Percentiles rank a stretch among this genome's conserved stretches.
Evolutionary conservation across 2,113 vertebrate species (phyloP).

Genomic region (Mesembrinibis cayennensis): DNA sequence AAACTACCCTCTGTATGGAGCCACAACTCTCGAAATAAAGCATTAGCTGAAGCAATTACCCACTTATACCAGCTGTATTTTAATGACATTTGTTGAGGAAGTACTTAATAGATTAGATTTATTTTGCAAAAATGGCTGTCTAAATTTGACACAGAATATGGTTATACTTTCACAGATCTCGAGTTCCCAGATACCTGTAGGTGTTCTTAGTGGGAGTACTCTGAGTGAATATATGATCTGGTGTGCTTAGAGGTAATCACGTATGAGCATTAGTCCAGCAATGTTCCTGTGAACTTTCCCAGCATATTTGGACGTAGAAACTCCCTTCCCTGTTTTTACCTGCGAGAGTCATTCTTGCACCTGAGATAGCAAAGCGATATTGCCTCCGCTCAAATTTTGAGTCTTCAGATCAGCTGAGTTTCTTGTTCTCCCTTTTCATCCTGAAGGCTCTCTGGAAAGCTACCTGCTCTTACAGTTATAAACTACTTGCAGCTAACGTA

Average conservation of each 20-base stretch:
- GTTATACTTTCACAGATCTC: not conserved
- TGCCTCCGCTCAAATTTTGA: not conserved
- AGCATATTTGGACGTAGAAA: not conserved
- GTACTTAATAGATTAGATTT: constrained; percentile 16
- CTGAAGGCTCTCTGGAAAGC: not conserved
- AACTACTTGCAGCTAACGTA: not conserved
- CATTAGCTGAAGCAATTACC: constrained; percentile 68
- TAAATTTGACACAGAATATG: not conserved
- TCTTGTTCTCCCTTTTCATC: not conserved
- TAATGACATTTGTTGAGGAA: constrained; percentile 36
- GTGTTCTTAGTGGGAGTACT: not conserved
- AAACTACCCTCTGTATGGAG: constrained; percentile 29
- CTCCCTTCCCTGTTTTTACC: not conserved
- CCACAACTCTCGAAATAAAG: constrained; percentile 57
- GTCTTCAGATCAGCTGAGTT: not conserved
- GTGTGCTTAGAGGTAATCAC: not conserved
- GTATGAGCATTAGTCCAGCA: not conserved
- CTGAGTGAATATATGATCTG: not conserved
- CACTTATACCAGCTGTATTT: constrained; percentile 56
- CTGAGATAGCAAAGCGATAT: not conserved
- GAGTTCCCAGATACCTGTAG: not conserved
- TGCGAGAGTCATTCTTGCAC: accelerated
- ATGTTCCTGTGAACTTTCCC: not conserved
- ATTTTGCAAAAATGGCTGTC: not conserved
- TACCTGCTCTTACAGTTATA: not conserved